Conservation (phyloP, 2,113 vertebrate genomes). For the Motacilla alba region DNA sequence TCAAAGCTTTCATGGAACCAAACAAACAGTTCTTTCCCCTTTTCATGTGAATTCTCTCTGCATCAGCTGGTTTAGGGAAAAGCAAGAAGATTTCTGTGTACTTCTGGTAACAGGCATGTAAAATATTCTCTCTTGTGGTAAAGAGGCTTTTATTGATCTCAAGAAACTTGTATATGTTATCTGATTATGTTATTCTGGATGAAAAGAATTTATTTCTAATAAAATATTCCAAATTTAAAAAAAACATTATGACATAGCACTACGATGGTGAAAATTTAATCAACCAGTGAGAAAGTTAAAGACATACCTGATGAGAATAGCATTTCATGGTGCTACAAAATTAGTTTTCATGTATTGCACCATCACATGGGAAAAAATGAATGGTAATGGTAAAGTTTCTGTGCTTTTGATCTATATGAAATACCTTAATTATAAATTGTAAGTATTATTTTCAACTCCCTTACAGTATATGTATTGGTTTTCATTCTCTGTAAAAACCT, state of each 20-base stretch:
- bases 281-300: background rate
- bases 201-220: background rate
- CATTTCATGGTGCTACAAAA: background rate
- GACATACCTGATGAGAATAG: background rate
- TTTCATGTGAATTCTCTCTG: background rate
- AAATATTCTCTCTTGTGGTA: background rate
- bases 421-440: background rate
- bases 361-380: background rate
- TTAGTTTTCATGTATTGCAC: background rate
- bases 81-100: background rate
- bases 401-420: background rate
- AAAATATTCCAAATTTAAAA: background rate
- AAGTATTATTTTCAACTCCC: background rate
- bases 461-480: background rate
- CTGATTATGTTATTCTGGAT: background rate
- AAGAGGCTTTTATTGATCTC: background rate
- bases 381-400: background rate
- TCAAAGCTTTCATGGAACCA: background rate
- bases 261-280: background rate
- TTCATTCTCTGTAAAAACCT: background rate
- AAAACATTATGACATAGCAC: background rate
- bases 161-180: background rate
- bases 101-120: background rate
- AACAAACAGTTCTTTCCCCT: rapidly evolving
- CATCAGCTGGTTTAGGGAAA: background rate